phyloP scores from a whole-genome alignment of 1,140 invertebrate species.

The Patella vulgata region DNA sequence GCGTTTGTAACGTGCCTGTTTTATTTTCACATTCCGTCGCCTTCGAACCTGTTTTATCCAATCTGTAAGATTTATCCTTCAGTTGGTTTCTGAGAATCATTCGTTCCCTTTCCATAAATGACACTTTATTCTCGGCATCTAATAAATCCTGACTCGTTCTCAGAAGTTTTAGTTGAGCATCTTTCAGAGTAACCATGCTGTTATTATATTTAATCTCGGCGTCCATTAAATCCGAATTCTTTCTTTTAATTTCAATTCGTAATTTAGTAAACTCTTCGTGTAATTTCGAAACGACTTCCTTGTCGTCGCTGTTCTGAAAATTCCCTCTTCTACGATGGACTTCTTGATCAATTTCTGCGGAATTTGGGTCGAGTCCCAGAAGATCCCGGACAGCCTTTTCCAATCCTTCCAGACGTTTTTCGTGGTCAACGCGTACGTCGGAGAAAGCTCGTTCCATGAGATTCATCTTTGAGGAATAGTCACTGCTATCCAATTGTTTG shows the following conservation, averaged over 20 bases:
- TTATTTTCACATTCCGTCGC: slow-evolving; percentile 32
- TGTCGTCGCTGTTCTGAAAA: background rate
- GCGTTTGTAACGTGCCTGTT: slow-evolving; percentile 28
- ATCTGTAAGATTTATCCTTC: slow-evolving; percentile 39
- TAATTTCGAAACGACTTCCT: slow-evolving; percentile 9
- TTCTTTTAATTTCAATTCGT: slow-evolving; percentile 29
- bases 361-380: background rate
- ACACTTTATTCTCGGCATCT: slow-evolving; percentile 41
- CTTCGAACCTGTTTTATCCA: slow-evolving; percentile 20
- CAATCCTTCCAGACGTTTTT: slow-evolving; percentile 39
- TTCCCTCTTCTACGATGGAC: background rate
- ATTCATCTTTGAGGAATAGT: slow-evolving; percentile 31
- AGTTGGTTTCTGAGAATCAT: slow-evolving; percentile 48
- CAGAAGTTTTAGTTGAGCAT: slow-evolving; percentile 40
- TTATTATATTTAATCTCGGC: slow-evolving; percentile 44
- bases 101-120: slow-evolving; percentile 36
- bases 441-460: slow-evolving; percentile 34
- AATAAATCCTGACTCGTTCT: slow-evolving; percentile 39
- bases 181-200: slow-evolving; percentile 18
- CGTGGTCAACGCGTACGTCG: slow-evolving; percentile 37
- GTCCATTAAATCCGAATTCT: slow-evolving; percentile 31
- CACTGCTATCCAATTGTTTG: too few species aligned
- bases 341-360: background rate
- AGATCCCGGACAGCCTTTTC: slow-evolving; percentile 32
- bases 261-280: slow-evolving; percentile 43